Percentiles rank a stretch among this genome's conserved stretches.
Conservation (phyloP, 2,888 invertebrate genomes). For the Aproaerema taeniolella region DNA sequence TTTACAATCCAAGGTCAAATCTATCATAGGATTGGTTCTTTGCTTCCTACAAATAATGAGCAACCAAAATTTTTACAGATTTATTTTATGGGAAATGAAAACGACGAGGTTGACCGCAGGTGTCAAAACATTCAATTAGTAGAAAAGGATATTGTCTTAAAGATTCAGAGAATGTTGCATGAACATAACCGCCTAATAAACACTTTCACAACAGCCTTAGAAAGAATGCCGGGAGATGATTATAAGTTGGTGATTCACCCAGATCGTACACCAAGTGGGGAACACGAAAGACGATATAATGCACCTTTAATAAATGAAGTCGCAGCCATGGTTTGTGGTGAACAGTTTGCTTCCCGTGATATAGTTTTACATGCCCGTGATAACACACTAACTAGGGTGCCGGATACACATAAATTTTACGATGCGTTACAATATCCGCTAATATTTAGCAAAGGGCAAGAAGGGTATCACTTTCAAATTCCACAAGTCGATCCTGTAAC, state of each 20-base stretch:
- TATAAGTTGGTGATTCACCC: conserved; percentile 21
- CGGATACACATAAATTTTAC: conserved; percentile 2
- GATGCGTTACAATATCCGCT: conserved; percentile 8
- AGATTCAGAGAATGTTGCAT: conserved; percentile 27
- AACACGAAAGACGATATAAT: conserved; percentile 24
- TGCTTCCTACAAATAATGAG: conserved; percentile 12
- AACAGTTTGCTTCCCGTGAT: conserved; percentile 12
- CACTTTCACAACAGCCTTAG: conserved; percentile 18
- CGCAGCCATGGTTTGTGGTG: conserved; percentile 11
- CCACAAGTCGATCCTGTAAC: conserved; percentile 16
- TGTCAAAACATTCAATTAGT: conserved; percentile 11
- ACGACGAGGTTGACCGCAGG: conserved; percentile 14
- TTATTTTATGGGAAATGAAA: conserved; percentile 20
- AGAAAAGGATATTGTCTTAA: conserved; percentile 4
- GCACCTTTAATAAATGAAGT: conserved; percentile 18
- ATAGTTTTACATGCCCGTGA: conserved; percentile 14
- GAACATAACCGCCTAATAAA: conserved; percentile 24
- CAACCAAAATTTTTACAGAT: conserved; percentile 18
- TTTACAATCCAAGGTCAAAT: conserved; percentile 21
- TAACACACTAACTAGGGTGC: conserved; percentile 1
- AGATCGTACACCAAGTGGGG: conserved; percentile 22
- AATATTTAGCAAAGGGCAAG: conserved; percentile 16
- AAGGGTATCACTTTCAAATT: conserved; percentile 11
- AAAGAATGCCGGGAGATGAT: conserved; percentile 21
- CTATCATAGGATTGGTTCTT: conserved; percentile 20